Evolutionary conservation across 2,888 invertebrate species (phyloP).

Genomic region (Pilophorus perplexus): DNA sequence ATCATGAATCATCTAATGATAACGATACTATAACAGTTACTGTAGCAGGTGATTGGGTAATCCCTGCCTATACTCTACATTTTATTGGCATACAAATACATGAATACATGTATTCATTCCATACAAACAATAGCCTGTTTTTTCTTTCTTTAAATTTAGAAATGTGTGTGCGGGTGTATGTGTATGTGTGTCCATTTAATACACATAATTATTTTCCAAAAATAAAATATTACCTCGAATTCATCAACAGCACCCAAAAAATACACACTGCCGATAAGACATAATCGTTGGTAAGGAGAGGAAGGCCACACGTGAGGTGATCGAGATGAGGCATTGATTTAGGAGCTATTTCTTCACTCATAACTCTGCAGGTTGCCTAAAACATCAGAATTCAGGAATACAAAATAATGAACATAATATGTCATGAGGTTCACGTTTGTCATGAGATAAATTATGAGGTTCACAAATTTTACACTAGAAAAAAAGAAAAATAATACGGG

Average conservation of each 20-base stretch:
- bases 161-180: too few species aligned
- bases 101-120: too few species aligned
- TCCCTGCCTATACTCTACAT: too few species aligned
- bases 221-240: not conserved
- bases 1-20: too few species aligned
- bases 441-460: not conserved
- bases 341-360: conserved; percentile 2
- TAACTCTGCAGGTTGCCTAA: conserved; percentile 20
- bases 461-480: not conserved
- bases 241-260: not conserved
- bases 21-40: too few species aligned
- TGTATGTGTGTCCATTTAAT: too few species aligned
- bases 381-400: conserved; percentile 1
- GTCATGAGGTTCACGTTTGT: not conserved
- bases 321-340: not conserved
- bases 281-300: not conserved
- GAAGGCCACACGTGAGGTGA: conserved; percentile 21
- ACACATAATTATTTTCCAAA: too few species aligned
- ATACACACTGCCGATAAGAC: not conserved
- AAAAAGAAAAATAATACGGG: too few species aligned
- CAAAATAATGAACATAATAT: not conserved
- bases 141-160: too few species aligned
- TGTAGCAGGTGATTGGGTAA: too few species aligned
- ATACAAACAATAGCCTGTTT: too few species aligned
- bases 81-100: too few species aligned